phyloP scores from a whole-genome alignment of 2,888 invertebrate species.

The Drosophila flavopinicola region DNA sequence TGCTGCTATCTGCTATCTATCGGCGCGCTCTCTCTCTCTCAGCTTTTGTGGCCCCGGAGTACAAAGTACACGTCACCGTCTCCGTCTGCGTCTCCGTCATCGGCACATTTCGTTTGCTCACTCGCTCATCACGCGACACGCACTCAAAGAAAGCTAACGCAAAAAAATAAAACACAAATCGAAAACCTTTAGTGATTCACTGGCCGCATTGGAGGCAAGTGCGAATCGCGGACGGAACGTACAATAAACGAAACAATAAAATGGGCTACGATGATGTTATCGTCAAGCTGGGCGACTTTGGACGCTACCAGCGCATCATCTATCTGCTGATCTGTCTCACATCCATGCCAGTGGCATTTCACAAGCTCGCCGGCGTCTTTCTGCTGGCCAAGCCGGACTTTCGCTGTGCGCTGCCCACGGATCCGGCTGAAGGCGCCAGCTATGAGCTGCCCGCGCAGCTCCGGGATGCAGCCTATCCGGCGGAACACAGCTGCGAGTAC shows the following conservation, averaged over 20 bases:
- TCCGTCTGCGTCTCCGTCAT: no score
- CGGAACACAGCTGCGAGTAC: conserved; percentile 86
- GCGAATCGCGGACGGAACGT: background rate
- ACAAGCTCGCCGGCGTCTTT: conserved; percentile 90
- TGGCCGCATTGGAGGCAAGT: conserved; percentile 2
- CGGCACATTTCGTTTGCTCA: conserved; percentile 8
- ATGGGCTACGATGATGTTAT: conserved; percentile 91
- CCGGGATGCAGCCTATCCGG: conserved; percentile 86
- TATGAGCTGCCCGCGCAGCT: conserved; percentile 84
- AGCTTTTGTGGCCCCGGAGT: background rate
- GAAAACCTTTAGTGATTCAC: conserved; percentile 34
- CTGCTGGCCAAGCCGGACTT: conserved; percentile 88
- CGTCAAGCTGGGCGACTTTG: conserved; percentile 88
- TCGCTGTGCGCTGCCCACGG: conserved; percentile 87
- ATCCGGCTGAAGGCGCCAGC: conserved; percentile 83
- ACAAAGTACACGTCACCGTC: conserved; percentile 49
- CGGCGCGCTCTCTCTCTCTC: background rate
- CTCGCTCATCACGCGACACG: conserved; percentile 24
- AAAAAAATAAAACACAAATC: background rate
- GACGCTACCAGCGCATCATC: conserved; percentile 88
- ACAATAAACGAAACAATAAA: background rate
- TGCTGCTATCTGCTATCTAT: background rate
- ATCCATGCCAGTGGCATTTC: conserved; percentile 89
- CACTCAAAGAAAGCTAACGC: conserved; percentile 17
- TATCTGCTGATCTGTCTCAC: conserved; percentile 89